Evolutionary conservation across 2,888 invertebrate species (phyloP), one percentile per base, ranked within the genome.

Genomic region (Pammene fasciana): DNA sequence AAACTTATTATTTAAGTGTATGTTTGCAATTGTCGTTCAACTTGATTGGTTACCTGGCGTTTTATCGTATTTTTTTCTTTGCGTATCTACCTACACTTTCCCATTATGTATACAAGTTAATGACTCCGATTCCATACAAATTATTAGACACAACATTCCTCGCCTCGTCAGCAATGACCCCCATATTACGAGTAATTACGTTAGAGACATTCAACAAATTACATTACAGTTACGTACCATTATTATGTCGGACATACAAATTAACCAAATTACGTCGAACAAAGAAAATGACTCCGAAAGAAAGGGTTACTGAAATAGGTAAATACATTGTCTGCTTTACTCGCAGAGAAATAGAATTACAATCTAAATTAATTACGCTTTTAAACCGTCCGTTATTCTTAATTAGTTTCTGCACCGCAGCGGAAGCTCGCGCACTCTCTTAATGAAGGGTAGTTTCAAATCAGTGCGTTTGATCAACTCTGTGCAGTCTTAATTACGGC

Each of bases 401-500:
- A 92, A 92, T 92, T 92, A 92, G 92, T 92, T 92, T 91, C 88
- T 90, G 92, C 92, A 91, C 92, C 92, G 91, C 91, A 91, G 88
- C 92, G 91, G 90, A 91, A 90, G 90, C 89, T 84, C 81, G 84
- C 88, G 88, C 90, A 87, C 86, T 86, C 88, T 90, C 90, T 85
- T 92, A 92, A 92, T 90, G 92, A 92, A 92, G 92, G 92, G 92
- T 92, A 92, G 91, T 92, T 92, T 90, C 85, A 88, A 92, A 92
- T 92, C 92, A 92, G 92, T 92, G 92, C 92, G 92, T 92, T 91
- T 92, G 92, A 92, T 92, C 92, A 92, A 92, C 90, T 92, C 92
- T 88, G 90, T 92, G 92, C 92, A 92, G 90, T 92, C 91, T 92
- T 92, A 92, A 92, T 92, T 92, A 92, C 91, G 90, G 90, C 89